A percentile compares a stretch with the other conserved stretches of the same genome.
These are phyloP conservation scores for Esox niger DNA, from an alignment of 2,113 vertebrate species.

Conservation along the genomic window DNA sequence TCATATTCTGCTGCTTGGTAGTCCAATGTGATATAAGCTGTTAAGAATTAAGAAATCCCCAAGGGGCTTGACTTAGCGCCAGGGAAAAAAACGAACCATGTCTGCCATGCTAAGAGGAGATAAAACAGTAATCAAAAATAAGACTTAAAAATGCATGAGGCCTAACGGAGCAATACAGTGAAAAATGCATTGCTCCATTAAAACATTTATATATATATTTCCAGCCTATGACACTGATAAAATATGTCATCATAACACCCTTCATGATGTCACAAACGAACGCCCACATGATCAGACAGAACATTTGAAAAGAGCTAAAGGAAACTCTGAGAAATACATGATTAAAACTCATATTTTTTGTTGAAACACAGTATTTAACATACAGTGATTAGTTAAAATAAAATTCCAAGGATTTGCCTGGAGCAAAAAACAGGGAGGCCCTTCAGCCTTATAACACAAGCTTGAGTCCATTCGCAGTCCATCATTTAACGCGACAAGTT, in stretches of 20 bases:
- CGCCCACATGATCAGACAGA: too few relatives aligned
- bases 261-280: too few relatives aligned
- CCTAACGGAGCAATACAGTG: neutral
- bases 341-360: too few relatives aligned
- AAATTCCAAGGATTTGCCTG: constrained; percentile 16
- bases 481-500: neutral
- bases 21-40: constrained; percentile 11
- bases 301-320: too few relatives aligned
- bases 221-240: too few relatives aligned
- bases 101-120: constrained; percentile 30
- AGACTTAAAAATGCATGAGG: constrained; percentile 36
- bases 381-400: too few relatives aligned
- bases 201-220: too few relatives aligned
- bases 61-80: constrained; percentile 21
- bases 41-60: constrained; percentile 10
- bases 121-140: constrained; percentile 36
- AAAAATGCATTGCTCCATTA: too few relatives aligned
- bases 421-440: constrained; percentile 17
- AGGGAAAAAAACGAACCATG: neutral
- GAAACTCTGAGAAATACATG: too few relatives aligned
- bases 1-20: constrained; percentile 28
- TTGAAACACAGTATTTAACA: too few relatives aligned
- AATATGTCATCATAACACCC: too few relatives aligned
- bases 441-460: neutral
- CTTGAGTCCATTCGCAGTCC: neutral